A percentile compares a stretch with the other conserved stretches of the same genome.
phyloP scores from a whole-genome alignment of 2,888 invertebrate species.

The Dastarcus helophoroides region DNA sequence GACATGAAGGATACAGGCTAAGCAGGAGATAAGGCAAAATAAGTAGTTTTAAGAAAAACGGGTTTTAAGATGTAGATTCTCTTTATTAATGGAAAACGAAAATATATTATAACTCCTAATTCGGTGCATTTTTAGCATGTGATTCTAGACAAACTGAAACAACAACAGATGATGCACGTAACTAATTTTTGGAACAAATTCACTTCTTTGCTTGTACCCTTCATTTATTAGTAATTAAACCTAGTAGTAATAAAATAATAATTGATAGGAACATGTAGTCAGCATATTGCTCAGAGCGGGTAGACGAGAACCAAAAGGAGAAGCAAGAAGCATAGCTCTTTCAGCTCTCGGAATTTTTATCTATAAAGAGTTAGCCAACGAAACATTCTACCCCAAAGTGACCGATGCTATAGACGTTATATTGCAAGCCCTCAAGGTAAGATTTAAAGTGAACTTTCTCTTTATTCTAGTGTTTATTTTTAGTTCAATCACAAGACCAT shows the following conservation, averaged over 20 bases:
- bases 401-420: slow-evolving; percentile 58
- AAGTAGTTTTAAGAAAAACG: no score
- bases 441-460: slow-evolving; percentile 13
- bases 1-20: no score
- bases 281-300: slow-evolving; percentile 80
- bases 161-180: no score
- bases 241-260: neutral
- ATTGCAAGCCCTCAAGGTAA: slow-evolving; percentile 56
- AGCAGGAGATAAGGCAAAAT: no score
- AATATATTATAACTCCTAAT: no score
- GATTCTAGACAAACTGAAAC: no score
- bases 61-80: no score
- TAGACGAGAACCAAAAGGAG: slow-evolving; percentile 75
- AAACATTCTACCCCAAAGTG: slow-evolving; percentile 50
- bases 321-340: slow-evolving; percentile 80
- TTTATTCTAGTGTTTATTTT: slow-evolving; percentile 23
- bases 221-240: no score
- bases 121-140: no score
- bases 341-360: slow-evolving; percentile 71
- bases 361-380: slow-evolving; percentile 52
- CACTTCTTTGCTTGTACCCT: no score
- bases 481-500: slow-evolving; percentile 72
- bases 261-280: slow-evolving; percentile 68
- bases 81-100: no score
- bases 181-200: no score